Conservation (phyloP, 2,113 vertebrate species). For the Pimephales promelas region DNA sequence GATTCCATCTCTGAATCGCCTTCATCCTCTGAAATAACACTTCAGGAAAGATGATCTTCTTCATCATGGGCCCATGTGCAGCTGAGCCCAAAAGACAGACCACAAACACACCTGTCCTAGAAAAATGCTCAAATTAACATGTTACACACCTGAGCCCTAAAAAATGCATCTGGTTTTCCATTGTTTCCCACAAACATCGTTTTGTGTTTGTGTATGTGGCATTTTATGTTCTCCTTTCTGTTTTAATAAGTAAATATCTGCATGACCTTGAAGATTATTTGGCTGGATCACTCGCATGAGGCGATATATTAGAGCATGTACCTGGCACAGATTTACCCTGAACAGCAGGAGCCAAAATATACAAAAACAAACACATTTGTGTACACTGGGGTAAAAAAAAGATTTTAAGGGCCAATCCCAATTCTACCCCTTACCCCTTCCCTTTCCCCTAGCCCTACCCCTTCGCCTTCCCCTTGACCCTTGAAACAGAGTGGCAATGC, state of each 20-base stretch:
- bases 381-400: neutral
- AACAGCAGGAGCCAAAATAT: constrained; percentile 1
- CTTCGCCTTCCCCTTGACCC: too few species aligned
- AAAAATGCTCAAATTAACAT: neutral
- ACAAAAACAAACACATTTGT: neutral
- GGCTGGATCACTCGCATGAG: neutral
- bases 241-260: neutral
- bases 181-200: neutral
- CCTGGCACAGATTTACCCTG: constrained; percentile 29
- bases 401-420: neutral
- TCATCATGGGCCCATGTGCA: neutral
- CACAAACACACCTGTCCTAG: neutral
- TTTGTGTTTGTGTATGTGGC: neutral
- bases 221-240: neutral
- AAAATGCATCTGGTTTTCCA: constrained; percentile 3
- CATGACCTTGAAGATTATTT: constrained; percentile 29
- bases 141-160: constrained; percentile 17
- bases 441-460: too few species aligned
- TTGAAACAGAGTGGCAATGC: too few species aligned
- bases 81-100: constrained; percentile 11
- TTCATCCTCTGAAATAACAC: constrained; percentile 37
- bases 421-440: too few species aligned
- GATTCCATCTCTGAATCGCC: constrained; percentile 18
- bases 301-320: constrained; percentile 12
- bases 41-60: constrained; percentile 40